Evolutionary conservation across 2,113 vertebrate genomes (phyloP).

Genomic region (Pheucticus melanocephalus): DNA sequence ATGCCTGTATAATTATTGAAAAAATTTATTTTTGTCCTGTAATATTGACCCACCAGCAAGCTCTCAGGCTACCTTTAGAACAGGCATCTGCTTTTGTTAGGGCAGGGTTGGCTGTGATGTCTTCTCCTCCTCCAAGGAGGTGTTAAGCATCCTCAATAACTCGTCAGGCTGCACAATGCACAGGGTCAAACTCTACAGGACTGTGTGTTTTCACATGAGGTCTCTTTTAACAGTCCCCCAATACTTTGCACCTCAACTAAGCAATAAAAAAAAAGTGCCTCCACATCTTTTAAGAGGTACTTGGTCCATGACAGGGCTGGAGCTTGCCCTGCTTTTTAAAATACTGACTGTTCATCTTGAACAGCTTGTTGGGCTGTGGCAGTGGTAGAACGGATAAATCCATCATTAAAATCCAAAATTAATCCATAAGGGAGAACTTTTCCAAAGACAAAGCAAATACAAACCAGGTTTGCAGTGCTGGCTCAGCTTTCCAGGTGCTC

Average conservation of each 20-base stretch:
- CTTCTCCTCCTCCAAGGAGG: background rate
- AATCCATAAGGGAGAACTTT: background rate
- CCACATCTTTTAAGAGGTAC: background rate
- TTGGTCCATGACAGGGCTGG: background rate
- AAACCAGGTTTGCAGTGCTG: background rate
- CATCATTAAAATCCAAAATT: conserved; percentile 15
- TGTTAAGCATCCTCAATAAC: background rate
- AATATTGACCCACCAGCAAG: background rate
- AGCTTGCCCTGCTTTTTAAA: background rate
- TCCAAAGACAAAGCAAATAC: background rate
- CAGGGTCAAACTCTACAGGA: background rate
- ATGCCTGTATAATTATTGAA: background rate
- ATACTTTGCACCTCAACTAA: background rate
- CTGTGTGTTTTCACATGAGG: background rate
- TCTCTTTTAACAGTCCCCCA: background rate
- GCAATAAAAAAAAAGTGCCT: background rate
- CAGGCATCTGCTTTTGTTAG: background rate
- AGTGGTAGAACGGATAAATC: background rate
- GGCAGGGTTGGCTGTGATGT: background rate
- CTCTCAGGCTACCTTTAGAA: background rate
- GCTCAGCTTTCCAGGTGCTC: conserved; percentile 34
- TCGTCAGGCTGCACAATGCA: background rate
- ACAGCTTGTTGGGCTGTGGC: background rate
- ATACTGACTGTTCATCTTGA: background rate
- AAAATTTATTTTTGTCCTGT: background rate